Evolutionary conservation across 2,113 vertebrate species (phyloP).

Genomic region (Corvus hawaiiensis): DNA sequence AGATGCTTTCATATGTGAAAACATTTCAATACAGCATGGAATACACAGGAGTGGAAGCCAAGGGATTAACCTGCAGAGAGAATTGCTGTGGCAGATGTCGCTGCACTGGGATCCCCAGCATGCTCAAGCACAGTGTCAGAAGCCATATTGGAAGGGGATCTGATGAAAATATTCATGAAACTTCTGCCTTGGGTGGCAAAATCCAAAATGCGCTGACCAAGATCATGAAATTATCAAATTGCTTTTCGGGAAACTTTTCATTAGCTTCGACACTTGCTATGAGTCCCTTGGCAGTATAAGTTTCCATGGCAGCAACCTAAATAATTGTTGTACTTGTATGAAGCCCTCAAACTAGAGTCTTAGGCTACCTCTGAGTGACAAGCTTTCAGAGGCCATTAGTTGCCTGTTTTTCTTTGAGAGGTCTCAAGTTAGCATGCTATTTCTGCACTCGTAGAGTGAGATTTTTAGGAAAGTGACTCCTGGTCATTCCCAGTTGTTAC

Average conservation of each 20-base stretch:
- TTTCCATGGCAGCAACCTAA: not conserved
- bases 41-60: not conserved
- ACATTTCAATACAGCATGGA: accelerated
- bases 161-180: not conserved
- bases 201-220: not conserved
- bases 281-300: not conserved
- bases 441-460: not conserved
- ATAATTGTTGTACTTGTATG: not conserved
- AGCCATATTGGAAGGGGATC: not conserved
- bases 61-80: not conserved
- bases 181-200: not conserved
- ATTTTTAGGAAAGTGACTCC: not conserved
- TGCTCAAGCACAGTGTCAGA: not conserved
- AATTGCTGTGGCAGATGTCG: not conserved
- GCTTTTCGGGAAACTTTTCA: not conserved
- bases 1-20: not conserved
- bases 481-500: conserved; percentile 3
- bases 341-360: not conserved
- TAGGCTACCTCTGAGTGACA: not conserved
- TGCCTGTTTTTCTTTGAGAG: not conserved
- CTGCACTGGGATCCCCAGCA: not conserved
- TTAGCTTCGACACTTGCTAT: not conserved
- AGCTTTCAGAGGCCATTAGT: not conserved
- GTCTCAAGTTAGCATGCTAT: not conserved
- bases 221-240: not conserved